Base-by-base conservation (phyloP, 2,113 vertebrate species). In the Apistogramma diplotaenia region DNA sequence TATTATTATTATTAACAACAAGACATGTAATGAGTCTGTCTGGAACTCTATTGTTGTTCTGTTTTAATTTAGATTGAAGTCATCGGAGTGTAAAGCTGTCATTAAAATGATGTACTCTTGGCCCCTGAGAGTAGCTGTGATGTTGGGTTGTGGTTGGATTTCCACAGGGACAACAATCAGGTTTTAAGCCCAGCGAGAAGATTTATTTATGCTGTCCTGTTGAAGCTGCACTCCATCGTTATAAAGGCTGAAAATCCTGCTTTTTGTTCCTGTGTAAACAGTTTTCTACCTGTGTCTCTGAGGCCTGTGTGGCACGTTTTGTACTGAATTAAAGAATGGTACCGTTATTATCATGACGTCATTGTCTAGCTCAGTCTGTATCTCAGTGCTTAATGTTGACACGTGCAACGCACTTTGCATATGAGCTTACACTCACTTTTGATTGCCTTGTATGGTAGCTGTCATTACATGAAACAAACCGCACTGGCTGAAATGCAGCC, bases 321-420 rank as follows among this genome's bases (percentile, higher is more conserved):
- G 72, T 91, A 91, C 84, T 88, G 43, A 86, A 89, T 87, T 89
- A 88, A 91, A 92, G 60, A 85, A 83, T 59, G 75, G 85, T 87
- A 59, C 33, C 4, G 19, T 85, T 91, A 83, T 84, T 84, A 79
- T 73, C 77, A 61, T 49, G 60, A 71, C 58, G n/a, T n/a, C 4
- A 33, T 62, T 60, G 51, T 58, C 54, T 1, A 81, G 49, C 37
- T 53, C 61, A 49, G 43, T 49, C 15, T 49, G 16, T 18, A 49
- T 6, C 40, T 49, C 43, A 1, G 25, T 70, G 23, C 40, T 70
- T 70, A 49, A 70, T 51, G 40, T 49, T 19, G 40, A 49, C 23
- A 46, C 1, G 9, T 49, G 62, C 23, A 46, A 65, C 1, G 9
- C 61, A 0, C 37, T 65, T 25, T 27, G 23, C 27, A 46, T 11